A percentile compares a stretch with the other conserved stretches of the same genome.
phyloP scores from a whole-genome alignment of 2,888 invertebrate genomes.

The Heliconius erato region DNA sequence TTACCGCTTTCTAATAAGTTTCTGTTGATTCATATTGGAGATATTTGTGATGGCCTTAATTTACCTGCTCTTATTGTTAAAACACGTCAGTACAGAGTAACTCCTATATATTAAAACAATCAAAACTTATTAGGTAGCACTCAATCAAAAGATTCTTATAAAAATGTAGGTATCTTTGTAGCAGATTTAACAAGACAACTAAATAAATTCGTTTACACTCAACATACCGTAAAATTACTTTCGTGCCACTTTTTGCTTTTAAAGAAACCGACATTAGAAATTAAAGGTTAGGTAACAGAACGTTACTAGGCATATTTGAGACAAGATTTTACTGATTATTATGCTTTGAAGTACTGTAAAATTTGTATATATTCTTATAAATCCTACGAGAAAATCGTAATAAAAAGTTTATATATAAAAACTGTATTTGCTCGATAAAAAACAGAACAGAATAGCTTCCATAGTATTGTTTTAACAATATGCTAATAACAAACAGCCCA shows the following conservation, averaged over 20 bases:
- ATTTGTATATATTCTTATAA: not conserved
- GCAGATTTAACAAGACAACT: not conserved
- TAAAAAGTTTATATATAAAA: not conserved
- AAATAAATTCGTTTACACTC: conserved; percentile 1
- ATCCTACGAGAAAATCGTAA: not conserved
- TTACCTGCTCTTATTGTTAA: not conserved
- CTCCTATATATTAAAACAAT: not conserved
- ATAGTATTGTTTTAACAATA: not conserved
- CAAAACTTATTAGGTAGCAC: not conserved
- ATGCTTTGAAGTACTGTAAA: not conserved
- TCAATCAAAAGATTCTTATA: not conserved
- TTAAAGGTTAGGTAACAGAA: not conserved
- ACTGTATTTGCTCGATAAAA: not conserved
- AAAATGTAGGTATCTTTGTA: not conserved
- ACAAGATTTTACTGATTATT: too few species aligned
- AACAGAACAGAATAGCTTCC: not conserved
- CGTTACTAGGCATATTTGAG: conserved; percentile 11
- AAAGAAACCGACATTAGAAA: conserved; percentile 12
- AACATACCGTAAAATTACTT: conserved; percentile 14
- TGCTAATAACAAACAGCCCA: not conserved
- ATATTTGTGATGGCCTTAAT: not conserved
- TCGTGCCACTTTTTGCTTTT: conserved; percentile 14
- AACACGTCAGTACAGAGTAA: not conserved
- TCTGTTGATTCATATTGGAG: not conserved
- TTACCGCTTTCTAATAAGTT: not conserved